Conservation (phyloP, 2,797 vertebrate genomes). For the Acrocephalus scirpaceus region DNA sequence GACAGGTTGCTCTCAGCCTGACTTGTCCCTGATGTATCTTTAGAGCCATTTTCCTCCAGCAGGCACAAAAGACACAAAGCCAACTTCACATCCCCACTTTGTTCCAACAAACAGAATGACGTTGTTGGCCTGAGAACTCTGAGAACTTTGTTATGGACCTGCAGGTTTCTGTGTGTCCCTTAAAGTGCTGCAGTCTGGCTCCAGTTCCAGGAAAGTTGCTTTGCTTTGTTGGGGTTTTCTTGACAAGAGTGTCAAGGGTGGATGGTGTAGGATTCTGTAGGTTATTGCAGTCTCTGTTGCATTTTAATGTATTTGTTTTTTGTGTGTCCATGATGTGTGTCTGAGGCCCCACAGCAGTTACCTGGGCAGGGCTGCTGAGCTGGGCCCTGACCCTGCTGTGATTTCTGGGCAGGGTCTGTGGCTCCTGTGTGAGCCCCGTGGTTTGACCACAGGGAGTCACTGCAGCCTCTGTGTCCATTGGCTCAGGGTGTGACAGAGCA, state of each 20-base stretch:
- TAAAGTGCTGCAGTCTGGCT: neutral
- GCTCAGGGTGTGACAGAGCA: neutral
- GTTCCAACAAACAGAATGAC: neutral
- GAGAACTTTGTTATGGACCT: neutral
- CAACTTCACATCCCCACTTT: neutral
- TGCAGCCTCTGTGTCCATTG: neutral
- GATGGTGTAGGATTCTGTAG: neutral
- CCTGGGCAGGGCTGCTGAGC: neutral
- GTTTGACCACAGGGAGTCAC: constrained; percentile 26
- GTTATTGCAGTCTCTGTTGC: neutral
- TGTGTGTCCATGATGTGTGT: neutral
- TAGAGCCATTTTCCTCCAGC: neutral
- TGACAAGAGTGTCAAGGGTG: neutral
- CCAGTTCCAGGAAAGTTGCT: neutral
- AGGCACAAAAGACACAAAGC: neutral
- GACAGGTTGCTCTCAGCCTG: neutral
- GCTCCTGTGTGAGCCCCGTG: neutral
- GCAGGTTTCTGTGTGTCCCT: neutral
- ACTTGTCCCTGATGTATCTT: neutral
- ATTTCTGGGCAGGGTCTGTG: neutral
- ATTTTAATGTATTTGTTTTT: neutral
- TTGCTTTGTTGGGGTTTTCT: neutral
- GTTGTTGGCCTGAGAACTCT: neutral
- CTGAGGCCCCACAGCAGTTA: neutral
- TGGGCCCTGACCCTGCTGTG: neutral